Percentiles rank a stretch among this genome's conserved stretches.
Evolutionary conservation across 1,140 invertebrate genomes (phyloP).

Genomic region (Elysia chlorotica): DNA sequence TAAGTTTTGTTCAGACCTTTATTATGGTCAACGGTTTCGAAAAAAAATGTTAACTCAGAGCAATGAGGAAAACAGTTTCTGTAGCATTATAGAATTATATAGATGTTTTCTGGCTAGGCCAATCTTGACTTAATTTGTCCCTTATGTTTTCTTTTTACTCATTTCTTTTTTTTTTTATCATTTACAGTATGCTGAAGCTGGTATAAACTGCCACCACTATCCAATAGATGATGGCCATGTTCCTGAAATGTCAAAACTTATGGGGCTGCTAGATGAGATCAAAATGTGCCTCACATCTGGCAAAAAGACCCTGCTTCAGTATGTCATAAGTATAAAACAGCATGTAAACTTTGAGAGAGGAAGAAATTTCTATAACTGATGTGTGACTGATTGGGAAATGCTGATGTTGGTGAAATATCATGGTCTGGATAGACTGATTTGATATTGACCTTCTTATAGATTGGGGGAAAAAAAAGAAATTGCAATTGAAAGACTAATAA

Average conservation of each 20-base stretch:
- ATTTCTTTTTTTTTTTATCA: too few species aligned
- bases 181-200: conserved; percentile 30
- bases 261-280: conserved; percentile 49
- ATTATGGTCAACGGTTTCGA: too few species aligned
- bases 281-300: conserved; percentile 33
- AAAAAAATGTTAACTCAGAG: too few species aligned
- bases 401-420: neutral
- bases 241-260: conserved; percentile 30
- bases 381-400: neutral
- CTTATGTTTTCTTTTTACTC: too few species aligned
- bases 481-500: neutral
- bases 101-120: too few species aligned
- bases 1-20: too few species aligned
- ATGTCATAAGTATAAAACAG: too few species aligned
- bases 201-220: conserved; percentile 48
- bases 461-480: neutral
- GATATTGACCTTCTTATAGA: neutral
- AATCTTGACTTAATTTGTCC: too few species aligned
- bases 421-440: neutral
- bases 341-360: neutral
- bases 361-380: neutral
- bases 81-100: too few species aligned
- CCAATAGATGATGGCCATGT: conserved; percentile 46
- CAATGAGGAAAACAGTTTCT: too few species aligned
- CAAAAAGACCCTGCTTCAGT: conserved; percentile 50